A percentile compares a stretch with the other conserved stretches of the same genome.
Conservation (phyloP, 2,797 vertebrate species). For the Gastrophryne carolinensis region DNA sequence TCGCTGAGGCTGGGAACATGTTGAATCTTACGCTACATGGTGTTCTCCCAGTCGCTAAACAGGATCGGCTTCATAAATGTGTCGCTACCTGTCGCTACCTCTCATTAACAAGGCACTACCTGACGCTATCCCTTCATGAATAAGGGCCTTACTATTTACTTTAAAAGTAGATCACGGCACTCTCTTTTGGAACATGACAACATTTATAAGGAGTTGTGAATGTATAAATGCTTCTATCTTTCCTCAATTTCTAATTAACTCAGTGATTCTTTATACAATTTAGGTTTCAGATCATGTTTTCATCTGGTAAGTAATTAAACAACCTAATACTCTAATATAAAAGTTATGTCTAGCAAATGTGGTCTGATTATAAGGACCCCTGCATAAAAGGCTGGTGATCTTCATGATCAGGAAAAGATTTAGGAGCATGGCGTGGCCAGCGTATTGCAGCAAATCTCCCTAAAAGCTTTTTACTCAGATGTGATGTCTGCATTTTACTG, state of each 20-base stretch:
- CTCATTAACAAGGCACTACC: too few relatives aligned
- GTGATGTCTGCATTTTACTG: neutral
- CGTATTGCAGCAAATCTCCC: neutral
- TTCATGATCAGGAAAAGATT: neutral
- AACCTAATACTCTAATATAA: neutral
- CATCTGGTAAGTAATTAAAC: conserved; percentile 10
- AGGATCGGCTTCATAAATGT: too few relatives aligned
- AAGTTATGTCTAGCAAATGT: conserved; percentile 20
- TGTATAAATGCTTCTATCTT: neutral
- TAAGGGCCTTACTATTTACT: too few relatives aligned
- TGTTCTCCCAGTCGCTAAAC: too few relatives aligned
- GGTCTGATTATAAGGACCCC: neutral
- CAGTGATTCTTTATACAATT: neutral
- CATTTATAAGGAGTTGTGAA: neutral
- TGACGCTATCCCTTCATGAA: too few relatives aligned
- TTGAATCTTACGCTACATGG: too few relatives aligned
- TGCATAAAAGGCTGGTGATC: neutral
- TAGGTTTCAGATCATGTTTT: conserved; percentile 12
- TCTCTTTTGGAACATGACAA: neutral
- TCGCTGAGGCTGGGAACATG: too few relatives aligned
- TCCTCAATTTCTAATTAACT: neutral
- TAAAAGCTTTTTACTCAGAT: neutral
- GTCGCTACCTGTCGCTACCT: too few relatives aligned
- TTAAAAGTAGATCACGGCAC: too few relatives aligned
- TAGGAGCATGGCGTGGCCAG: neutral